phyloP scores from a whole-genome alignment of 2,888 invertebrate species.

The Sarcophaga rosellei region DNA sequence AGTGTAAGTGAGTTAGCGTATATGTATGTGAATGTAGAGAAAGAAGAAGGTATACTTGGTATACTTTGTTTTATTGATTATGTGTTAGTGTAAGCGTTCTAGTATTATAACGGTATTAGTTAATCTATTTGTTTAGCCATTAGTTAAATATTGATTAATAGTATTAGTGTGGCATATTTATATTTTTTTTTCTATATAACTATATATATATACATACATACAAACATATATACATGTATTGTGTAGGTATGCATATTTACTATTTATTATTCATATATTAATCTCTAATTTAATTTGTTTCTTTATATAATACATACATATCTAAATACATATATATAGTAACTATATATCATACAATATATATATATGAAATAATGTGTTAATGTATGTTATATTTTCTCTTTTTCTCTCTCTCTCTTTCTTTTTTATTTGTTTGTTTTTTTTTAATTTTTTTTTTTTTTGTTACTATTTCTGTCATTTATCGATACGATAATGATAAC shows the following conservation, averaged over 20 bases:
- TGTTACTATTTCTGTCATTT: slow-evolving; percentile 24
- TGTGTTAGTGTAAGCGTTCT: slow-evolving; percentile 3
- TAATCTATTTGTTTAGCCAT: slow-evolving; percentile 31
- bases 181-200: background rate
- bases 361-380: slow-evolving; percentile 44
- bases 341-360: background rate
- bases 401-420: slow-evolving; percentile 54
- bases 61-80: background rate
- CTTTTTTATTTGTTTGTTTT: slow-evolving; percentile 43
- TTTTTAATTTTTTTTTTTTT: slow-evolving; percentile 45
- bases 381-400: slow-evolving; percentile 46
- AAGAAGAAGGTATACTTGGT: background rate
- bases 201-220: background rate
- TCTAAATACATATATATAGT: slow-evolving; percentile 1
- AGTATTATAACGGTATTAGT: background rate
- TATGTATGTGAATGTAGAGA: too few relatives aligned
- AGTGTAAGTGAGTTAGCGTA: too few relatives aligned
- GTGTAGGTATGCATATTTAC: background rate
- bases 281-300: background rate
- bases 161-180: background rate
- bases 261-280: background rate
- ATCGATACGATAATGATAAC: slow-evolving; percentile 37
- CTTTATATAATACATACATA: background rate
- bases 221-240: slow-evolving; percentile 1
- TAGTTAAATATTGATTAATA: slow-evolving; percentile 6